Evolutionary conservation across 2,888 invertebrate species (phyloP).

Genomic region (Nymphalis polychloros): DNA sequence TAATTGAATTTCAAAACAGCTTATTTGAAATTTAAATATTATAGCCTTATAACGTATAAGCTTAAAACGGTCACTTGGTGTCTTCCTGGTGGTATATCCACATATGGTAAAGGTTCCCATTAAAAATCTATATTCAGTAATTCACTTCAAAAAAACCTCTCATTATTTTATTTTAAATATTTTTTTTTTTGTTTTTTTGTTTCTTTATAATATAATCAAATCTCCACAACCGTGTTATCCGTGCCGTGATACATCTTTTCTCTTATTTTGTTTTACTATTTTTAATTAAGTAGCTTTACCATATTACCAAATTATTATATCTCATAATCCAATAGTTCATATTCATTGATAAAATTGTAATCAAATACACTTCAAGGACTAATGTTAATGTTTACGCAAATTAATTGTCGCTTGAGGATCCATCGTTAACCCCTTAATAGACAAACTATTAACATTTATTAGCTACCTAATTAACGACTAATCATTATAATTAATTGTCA

Average conservation of each 20-base stretch:
- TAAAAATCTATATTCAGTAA: too few species aligned
- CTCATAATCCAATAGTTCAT: background rate
- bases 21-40: conserved; percentile 25
- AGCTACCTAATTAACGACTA: conserved; percentile 19
- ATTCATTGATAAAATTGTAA: background rate
- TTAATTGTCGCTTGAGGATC: conserved; percentile 11
- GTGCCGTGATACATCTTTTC: too few species aligned
- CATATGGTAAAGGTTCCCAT: too few species aligned
- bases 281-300: too few species aligned
- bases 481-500: conserved; percentile 6
- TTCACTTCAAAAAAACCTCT: too few species aligned
- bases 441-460: conserved; percentile 27
- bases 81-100: background rate
- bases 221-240: background rate
- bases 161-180: too few species aligned
- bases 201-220: too few species aligned
- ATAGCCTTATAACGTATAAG: background rate
- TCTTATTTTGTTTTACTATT: too few species aligned
- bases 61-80: background rate
- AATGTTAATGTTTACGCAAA: conserved; percentile 1
- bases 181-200: too few species aligned
- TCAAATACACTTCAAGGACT: background rate
- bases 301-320: background rate
- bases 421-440: conserved; percentile 29
- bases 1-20: conserved; percentile 25